phyloP scores from a whole-genome alignment of 2,888 invertebrate genomes.

The Steromphala cineraria region DNA sequence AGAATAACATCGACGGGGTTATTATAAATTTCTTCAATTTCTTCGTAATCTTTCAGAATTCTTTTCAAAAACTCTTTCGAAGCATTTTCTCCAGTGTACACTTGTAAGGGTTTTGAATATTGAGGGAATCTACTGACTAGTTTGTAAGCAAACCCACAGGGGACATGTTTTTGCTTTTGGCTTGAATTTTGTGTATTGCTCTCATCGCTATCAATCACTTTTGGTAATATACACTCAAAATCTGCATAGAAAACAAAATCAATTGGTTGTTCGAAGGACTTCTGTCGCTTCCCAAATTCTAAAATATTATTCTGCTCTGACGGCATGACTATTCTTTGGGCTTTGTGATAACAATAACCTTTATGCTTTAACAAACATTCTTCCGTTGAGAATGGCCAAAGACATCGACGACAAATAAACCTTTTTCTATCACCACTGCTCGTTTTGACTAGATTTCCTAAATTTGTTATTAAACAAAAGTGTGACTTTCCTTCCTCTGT shows the following conservation, averaged over 20 bases:
- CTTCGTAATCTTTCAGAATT: background rate
- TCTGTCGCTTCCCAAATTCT: background rate
- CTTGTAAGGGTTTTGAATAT: too few relatives aligned
- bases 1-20: background rate
- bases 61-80: background rate
- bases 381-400: background rate
- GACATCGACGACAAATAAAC: background rate
- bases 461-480: background rate
- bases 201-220: too few relatives aligned
- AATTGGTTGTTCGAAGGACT: background rate
- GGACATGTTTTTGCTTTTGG: background rate
- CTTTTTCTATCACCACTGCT: too few relatives aligned
- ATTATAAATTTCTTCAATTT: background rate
- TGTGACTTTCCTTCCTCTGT: background rate
- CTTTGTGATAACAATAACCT: too few relatives aligned
- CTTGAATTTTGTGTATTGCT: background rate
- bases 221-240: background rate
- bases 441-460: background rate
- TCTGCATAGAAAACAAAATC: conserved; percentile 2
- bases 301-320: too few relatives aligned
- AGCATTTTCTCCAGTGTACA: too few relatives aligned
- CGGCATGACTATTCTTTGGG: too few relatives aligned
- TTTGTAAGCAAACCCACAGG: background rate
- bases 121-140: too few relatives aligned
- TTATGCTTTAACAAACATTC: too few relatives aligned